Base-by-base conservation (phyloP, 1,140 invertebrate genomes). In the Calliphora vicina region DNA sequence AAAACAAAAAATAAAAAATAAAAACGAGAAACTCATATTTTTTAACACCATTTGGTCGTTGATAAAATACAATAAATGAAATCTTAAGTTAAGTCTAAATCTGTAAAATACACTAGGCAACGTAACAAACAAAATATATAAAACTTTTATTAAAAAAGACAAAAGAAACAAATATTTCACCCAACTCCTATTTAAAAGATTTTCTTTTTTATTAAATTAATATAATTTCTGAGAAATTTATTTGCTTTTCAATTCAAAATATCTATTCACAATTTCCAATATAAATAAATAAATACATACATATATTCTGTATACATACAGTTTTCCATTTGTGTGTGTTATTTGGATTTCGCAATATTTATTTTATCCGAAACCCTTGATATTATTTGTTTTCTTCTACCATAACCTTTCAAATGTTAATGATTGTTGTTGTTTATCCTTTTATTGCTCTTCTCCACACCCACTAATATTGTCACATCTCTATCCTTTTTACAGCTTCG, bases 1-100 rank as follows among this genome's bases (percentile, higher is more conserved):
- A 35, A 4, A 26, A 29, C 2, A 42, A 20, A 78, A 13, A 23
- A 78, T 17, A 42, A 42, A 29, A 76, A 6, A 74, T n/a, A 42
- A n/a, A 76, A 76, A 74, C 27, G 25, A n/a, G n/a, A 78, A 78
- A 13, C n/a, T 78, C 42, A 43, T 78, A 45, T 78, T 78, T 45
- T 74, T 78, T 45, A 78, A 78, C 74, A 78, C 35, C 74, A 78
- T 78, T 45, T 23, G 74, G 74, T 45, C 20, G n/a, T 45, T 78
- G n/a, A 23, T 67, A 25, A 67, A 67, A 67, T 67, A 67, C 17
- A 67, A 67, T 23, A 67, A n/a, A 67, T 23, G 61, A 67, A 67
- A 67, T 25, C 61, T 67, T 67, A 67, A 67, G 61, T 67, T 20
- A 67, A 23, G 61, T n/a, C 61, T 20, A 67, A 57, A n/a, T 57